Evolutionary conservation across 2,113 vertebrate species (phyloP).

Genomic region (Corythornis madagascariensis): DNA sequence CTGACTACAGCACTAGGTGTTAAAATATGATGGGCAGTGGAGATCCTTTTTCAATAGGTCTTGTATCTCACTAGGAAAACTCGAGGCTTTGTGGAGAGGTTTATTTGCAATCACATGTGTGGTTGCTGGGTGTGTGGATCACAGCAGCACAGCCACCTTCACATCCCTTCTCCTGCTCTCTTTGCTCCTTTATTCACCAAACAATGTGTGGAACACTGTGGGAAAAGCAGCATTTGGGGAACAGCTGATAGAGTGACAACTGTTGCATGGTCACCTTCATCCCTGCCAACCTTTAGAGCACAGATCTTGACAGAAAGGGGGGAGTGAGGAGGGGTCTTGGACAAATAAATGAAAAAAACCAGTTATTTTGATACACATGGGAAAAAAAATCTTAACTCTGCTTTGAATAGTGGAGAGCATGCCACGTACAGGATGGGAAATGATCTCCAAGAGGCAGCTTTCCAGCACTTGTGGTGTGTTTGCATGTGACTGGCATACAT

Average conservation of each 20-base stretch:
- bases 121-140: neutral
- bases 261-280: fast-evolving
- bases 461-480: conserved; percentile 61
- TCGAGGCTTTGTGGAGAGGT: neutral
- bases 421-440: neutral
- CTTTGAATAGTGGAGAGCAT: conserved; percentile 1
- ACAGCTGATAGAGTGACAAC: neutral
- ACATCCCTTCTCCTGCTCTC: neutral
- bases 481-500: conserved; percentile 70
- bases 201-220: neutral
- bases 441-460: conserved; percentile 52
- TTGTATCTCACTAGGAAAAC: neutral
- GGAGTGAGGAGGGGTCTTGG: neutral
- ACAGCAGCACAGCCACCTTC: neutral
- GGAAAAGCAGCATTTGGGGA: neutral
- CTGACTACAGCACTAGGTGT: neutral
- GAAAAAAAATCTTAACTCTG: conserved; percentile 20
- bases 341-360: neutral
- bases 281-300: neutral
- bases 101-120: neutral
- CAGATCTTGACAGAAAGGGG: neutral
- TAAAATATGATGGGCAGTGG: conserved; percentile 5
- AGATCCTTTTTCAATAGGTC: neutral
- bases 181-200: neutral
- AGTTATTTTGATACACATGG: neutral